phyloP scores from a whole-genome alignment of 2,888 invertebrate genomes.

The Herminia tarsipennalis region DNA sequence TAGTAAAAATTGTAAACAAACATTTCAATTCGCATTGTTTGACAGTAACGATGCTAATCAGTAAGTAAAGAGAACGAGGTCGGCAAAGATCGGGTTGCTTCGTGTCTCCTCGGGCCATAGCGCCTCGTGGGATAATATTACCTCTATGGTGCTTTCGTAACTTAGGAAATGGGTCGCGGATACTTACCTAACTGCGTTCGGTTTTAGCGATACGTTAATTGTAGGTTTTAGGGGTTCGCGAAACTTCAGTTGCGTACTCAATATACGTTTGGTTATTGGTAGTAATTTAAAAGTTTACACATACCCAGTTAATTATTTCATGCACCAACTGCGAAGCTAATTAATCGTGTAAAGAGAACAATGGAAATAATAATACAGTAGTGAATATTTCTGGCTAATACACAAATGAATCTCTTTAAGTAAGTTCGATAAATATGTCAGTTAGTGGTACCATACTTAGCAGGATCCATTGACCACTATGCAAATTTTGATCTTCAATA shows the following conservation, averaged over 20 bases:
- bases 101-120: constrained; percentile 27
- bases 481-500: too few relatives aligned
- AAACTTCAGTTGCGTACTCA: neutral
- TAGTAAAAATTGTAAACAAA: constrained; percentile 26
- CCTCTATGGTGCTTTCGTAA: constrained; percentile 54
- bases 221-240: constrained; percentile 6
- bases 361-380: too few relatives aligned
- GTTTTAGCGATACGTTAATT: constrained; percentile 33
- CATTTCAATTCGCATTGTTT: constrained; percentile 36
- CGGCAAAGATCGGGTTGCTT: constrained; percentile 49
- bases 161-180: constrained; percentile 32
- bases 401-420: too few relatives aligned
- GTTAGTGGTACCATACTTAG: too few relatives aligned
- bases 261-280: too few relatives aligned
- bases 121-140: constrained; percentile 56
- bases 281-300: too few relatives aligned
- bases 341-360: too few relatives aligned
- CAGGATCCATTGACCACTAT: too few relatives aligned
- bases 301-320: too few relatives aligned
- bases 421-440: too few relatives aligned
- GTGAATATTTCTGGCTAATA: too few relatives aligned
- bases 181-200: constrained; percentile 46
- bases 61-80: constrained; percentile 52
- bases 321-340: too few relatives aligned
- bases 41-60: constrained; percentile 54